Percentiles rank a stretch among this genome's conserved stretches.
Conservation (phyloP, 2,113 vertebrate species). For the Archocentrus centrarchus region DNA sequence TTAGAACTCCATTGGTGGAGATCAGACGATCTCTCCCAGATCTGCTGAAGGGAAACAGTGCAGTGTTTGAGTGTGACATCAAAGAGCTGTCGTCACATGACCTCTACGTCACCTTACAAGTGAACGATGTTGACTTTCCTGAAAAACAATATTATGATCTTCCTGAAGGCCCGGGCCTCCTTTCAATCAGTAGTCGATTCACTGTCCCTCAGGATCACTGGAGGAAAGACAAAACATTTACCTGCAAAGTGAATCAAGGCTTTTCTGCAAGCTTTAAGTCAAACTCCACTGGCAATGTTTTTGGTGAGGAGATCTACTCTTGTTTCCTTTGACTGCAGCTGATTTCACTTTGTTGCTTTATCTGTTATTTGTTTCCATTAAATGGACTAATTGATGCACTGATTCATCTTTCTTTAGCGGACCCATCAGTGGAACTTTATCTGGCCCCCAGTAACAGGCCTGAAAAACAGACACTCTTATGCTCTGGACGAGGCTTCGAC, state of each 20-base stretch:
- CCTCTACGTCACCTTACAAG: constrained; percentile 59
- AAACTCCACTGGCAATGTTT: neutral
- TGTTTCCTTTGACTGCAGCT: constrained; percentile 6
- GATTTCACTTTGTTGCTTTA: neutral
- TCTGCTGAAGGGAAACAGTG: constrained; percentile 1
- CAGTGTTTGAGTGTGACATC: constrained; percentile 68
- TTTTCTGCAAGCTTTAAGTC: neutral
- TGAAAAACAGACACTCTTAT: constrained; percentile 56
- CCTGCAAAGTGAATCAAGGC: constrained; percentile 53
- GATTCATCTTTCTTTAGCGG: constrained; percentile 35
- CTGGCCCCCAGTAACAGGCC: constrained; percentile 31
- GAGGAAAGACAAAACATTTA: neutral
- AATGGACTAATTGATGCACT: neutral
- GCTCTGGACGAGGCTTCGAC: constrained; percentile 66
- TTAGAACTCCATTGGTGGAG: constrained; percentile 45
- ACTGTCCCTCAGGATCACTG: neutral
- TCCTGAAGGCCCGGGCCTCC: constrained; percentile 16
- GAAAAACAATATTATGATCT: constrained; percentile 33
- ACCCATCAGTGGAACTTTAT: constrained; percentile 63
- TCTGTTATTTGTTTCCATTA: neutral
- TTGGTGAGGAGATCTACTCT: constrained; percentile 53
- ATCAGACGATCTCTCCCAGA: constrained; percentile 63
- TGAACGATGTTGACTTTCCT: neutral
- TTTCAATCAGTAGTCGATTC: constrained; percentile 46
- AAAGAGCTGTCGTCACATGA: constrained; percentile 51